Percentiles rank a stretch among this genome's conserved stretches.
phyloP scores from a whole-genome alignment of 2,113 vertebrate genomes.

The Bubalus kerabau region DNA sequence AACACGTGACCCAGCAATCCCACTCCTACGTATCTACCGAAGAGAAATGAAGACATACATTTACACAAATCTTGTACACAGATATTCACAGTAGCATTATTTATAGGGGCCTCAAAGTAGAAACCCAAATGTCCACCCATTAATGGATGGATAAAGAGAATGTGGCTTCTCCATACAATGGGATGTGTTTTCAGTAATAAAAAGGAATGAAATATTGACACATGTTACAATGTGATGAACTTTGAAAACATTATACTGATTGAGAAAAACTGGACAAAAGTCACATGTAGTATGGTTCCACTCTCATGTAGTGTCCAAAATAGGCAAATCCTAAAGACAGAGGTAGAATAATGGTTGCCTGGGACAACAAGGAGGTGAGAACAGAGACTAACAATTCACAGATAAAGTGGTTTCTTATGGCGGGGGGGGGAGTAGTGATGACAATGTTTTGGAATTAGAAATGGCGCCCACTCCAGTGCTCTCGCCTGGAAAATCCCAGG shows the following conservation, averaged over 20 bases:
- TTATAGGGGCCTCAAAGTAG: not conserved
- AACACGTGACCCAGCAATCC: fast-evolving
- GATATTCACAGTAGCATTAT: fast-evolving
- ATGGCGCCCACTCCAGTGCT: too few species aligned
- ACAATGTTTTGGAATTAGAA: not conserved
- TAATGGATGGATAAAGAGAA: not conserved
- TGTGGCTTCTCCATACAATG: fast-evolving
- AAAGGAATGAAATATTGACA: fast-evolving
- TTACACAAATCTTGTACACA: too few species aligned
- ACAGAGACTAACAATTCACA: fast-evolving
- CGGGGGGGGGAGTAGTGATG: too few species aligned
- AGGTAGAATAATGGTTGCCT: too few species aligned
- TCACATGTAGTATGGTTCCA: fast-evolving
- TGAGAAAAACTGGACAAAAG: not conserved
- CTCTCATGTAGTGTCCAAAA: not conserved
- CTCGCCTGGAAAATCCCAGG: too few species aligned
- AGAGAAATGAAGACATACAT: not conserved
- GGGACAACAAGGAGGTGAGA: fast-evolving
- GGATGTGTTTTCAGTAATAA: fast-evolving
- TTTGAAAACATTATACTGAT: not conserved
- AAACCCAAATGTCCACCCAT: fast-evolving
- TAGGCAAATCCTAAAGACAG: not conserved
- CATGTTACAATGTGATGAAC: fast-evolving
- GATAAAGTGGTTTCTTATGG: not conserved
- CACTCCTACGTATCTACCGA: fast-evolving